Percentiles rank a stretch among this genome's conserved stretches.
These are phyloP conservation scores for Scaptomyza graminum DNA, from an alignment of 1,140 invertebrate species.

Conservation along the genomic window DNA sequence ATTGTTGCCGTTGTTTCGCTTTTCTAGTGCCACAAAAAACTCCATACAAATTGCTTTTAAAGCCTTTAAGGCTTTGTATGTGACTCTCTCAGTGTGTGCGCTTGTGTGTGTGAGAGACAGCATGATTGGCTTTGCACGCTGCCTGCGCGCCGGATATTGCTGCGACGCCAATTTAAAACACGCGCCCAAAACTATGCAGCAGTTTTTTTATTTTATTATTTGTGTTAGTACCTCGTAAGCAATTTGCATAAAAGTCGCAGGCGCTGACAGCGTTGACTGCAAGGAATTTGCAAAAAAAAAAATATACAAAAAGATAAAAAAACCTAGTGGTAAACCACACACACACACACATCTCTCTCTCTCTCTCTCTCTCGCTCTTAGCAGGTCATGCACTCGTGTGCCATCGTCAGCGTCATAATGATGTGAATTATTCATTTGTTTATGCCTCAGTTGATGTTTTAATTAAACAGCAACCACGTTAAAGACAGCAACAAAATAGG, in stretches of 20 bases:
- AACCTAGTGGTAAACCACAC: constrained; percentile 9
- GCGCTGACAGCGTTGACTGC: constrained; percentile 11
- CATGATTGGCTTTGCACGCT: constrained; percentile 30
- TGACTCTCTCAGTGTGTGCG: constrained; percentile 2
- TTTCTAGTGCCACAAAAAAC: constrained; percentile 39
- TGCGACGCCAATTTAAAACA: constrained; percentile 59
- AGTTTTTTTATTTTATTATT: too few relatives aligned
- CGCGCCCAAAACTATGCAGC: constrained; percentile 68
- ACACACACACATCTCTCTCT: not conserved
- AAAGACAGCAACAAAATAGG: constrained; percentile 34
- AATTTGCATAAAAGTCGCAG: constrained; percentile 69
- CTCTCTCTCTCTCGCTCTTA: not conserved
- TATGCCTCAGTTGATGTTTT: constrained; percentile 72
- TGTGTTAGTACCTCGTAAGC: constrained; percentile 29
- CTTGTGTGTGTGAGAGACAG: constrained; percentile 18
- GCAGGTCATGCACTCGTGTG: constrained; percentile 16
- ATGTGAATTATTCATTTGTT: constrained; percentile 76
- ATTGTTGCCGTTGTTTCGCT: not conserved
- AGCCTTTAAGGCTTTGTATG: constrained; percentile 68
- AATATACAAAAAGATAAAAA: too few relatives aligned
- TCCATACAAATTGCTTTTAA: constrained; percentile 77
- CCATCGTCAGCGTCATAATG: constrained; percentile 47
- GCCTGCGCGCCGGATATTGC: constrained; percentile 17
- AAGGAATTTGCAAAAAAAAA: constrained; percentile 26
- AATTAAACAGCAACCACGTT: constrained; percentile 58